Evolutionary conservation across 2,888 invertebrate species (phyloP), one percentile per base, ranked within the genome.

Genomic region (Lepidocyrtoides sp.): DNA sequence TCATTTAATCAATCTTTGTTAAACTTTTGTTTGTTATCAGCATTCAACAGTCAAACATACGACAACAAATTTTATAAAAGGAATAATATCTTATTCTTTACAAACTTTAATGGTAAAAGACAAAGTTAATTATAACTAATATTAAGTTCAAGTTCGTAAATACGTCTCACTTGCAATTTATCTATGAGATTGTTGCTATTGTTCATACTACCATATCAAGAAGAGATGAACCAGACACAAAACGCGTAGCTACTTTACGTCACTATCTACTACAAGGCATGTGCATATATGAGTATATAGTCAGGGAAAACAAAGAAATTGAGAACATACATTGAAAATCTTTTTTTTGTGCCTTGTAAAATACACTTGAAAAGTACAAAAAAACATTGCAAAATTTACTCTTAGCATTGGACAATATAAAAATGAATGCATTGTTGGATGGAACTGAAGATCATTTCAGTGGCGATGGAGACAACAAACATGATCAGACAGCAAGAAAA

Each of bases 391-490:
- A 26, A 63, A 63, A 29, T 14, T 29, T 3, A 63, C 23, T 20
- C 63, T 29, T 63, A 0, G n/a, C n/a, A n/a, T n/a, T n/a, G n/a
- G n/a, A n/a, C n/a, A n/a, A n/a, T n/a, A n/a, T n/a, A n/a, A n/a
- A n/a, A n/a, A 63, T 23, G 29, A n/a, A 14, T 69, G 72, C 7
- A 57, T 57, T 41, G 32, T 72, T 72, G 20, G 10, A 69, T n/a
- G n/a, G n/a, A 29, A 63, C 23, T 20, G 10, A n/a, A 63, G 29
- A 63, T 29, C 63, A 29, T 57, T 57, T 63, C 63, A 63, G 14
- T 29, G 63, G 32, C 32, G 20, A 32, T 20, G 69, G 41, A 20
- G 72, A 72, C 72, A 72, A 36, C 41, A 72, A 72, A 72, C 69
- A 72, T 44, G 17, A 20, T 12, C 14, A 72, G 41, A n/a, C 3